Evolutionary conservation across 2,888 invertebrate genomes (phyloP), one percentile per base, ranked within the genome.

Genomic region (Drosophila rubida): DNA sequence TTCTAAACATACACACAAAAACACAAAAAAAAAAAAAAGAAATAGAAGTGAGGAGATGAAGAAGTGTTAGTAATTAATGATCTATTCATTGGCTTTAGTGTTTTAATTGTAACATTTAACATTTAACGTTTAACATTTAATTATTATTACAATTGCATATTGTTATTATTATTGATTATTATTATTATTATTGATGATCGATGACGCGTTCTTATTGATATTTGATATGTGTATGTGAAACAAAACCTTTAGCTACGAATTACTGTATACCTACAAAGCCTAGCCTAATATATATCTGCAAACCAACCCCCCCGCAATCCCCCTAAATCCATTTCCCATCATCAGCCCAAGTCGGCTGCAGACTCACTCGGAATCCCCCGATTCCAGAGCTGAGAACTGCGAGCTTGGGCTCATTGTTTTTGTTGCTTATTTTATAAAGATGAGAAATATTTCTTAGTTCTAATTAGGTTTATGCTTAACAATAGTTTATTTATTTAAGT

Each of bases 11-110:
- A 70, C 13, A 48, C 66, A 46, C 46, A 69, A 51, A 9, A 11
- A 19, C n/a, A 46, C 54, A 46, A n/a, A 19, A 2, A 23, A 19
- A 44, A 35, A 35, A 41, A n/a, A 19, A 8, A 30, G 48, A 14
- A 44, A 63, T 37, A 49, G 54, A 62, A 51, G 44, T 35, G 63
- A 58, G 35, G 44, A 55, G 37, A 67, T 22, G 30, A 53, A 11
- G 39, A 19, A 9, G 19, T 9, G 19, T 68, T 78, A 74, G 69
- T 73, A 78, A 80, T 59, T 75, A 75, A 71, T 84, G 81, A 85
- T 85, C 80, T 80, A 87, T 83, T 87, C 86, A 87, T 89, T 88
- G 81, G 83, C 85, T 77, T 87, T 83, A 89, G 81, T 87, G 87
- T 87, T 90, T 81, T 88, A 90, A 85, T 80, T 90, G 75, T 88